These are phyloP conservation scores for Calephelis perditalis DNA, from an alignment of 2,888 invertebrate species.

Conservation along the genomic window DNA sequence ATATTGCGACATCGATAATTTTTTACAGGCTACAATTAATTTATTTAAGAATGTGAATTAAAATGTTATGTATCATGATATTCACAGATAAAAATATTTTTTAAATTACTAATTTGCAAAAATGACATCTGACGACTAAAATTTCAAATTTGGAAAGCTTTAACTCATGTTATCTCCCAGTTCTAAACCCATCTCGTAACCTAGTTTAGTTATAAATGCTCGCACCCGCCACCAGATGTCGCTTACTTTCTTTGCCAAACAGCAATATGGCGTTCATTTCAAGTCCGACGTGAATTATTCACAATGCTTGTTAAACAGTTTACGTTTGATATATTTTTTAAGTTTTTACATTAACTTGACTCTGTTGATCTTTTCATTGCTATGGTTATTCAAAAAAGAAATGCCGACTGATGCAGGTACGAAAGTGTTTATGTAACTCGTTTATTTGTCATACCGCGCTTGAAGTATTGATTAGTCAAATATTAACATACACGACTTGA, in stretches of 20 bases:
- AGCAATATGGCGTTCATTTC: conserved; percentile 42
- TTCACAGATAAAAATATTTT: too few relatives aligned
- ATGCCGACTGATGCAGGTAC: conserved; percentile 38
- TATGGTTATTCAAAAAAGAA: conserved; percentile 32
- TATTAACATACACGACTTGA: conserved; percentile 23
- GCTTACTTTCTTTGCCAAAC: conserved; percentile 36
- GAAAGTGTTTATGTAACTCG: conserved; percentile 30
- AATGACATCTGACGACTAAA: background rate
- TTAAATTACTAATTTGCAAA: too few relatives aligned
- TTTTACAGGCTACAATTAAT: too few relatives aligned
- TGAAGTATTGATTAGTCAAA: conserved; percentile 48
- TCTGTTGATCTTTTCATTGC: conserved; percentile 18
- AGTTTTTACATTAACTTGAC: conserved; percentile 20
- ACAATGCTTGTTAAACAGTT: conserved; percentile 40
- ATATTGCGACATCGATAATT: too few relatives aligned
- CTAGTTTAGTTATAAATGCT: conserved; percentile 22
- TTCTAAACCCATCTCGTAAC: background rate
- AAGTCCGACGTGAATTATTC: conserved; percentile 38
- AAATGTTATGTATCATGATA: too few relatives aligned
- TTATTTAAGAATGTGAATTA: too few relatives aligned
- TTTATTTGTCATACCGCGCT: conserved; percentile 24
- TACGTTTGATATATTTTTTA: conserved; percentile 28
- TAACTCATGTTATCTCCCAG: background rate
- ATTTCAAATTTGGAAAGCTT: background rate
- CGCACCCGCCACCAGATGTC: conserved; percentile 50